Conservation (phyloP, 2,888 invertebrate genomes). For the Catotricha subobsoleta region DNA sequence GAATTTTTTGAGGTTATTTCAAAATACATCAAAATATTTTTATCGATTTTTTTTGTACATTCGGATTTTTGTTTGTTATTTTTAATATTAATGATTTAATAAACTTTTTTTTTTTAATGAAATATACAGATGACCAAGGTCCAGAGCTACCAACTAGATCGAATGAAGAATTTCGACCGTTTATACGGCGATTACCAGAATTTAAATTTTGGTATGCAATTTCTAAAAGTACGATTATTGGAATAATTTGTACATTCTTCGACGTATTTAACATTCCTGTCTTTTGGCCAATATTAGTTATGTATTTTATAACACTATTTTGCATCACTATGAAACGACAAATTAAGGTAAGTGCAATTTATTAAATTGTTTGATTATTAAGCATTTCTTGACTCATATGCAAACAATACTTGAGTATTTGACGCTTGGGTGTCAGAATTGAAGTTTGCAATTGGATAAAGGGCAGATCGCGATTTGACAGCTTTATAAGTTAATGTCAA, state of each 20-base stretch:
- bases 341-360: slow-evolving; percentile 62
- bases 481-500: no score
- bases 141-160: slow-evolving; percentile 88
- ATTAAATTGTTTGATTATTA: no score
- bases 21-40: no score
- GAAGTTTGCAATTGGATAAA: no score
- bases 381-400: no score
- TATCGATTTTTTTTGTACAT: background rate
- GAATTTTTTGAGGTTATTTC: slow-evolving; percentile 7
- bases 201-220: slow-evolving; percentile 99
- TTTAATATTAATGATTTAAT: background rate
- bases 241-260: slow-evolving; percentile 84
- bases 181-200: slow-evolving; percentile 90
- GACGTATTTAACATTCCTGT: slow-evolving; percentile 98
- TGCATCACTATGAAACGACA: slow-evolving; percentile 99
- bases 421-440: no score
- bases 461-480: no score
- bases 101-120: background rate
- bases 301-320: slow-evolving; percentile 98
- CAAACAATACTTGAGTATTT: no score
- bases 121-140: slow-evolving; percentile 34
- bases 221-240: slow-evolving; percentile 81
- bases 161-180: slow-evolving; percentile 96
- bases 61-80: slow-evolving; percentile 7
- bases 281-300: slow-evolving; percentile 99